A percentile compares a stretch with the other conserved stretches of the same genome.
Evolutionary conservation across 2,113 vertebrate species (phyloP).

Genomic region (Nothoprocta perdicaria): DNA sequence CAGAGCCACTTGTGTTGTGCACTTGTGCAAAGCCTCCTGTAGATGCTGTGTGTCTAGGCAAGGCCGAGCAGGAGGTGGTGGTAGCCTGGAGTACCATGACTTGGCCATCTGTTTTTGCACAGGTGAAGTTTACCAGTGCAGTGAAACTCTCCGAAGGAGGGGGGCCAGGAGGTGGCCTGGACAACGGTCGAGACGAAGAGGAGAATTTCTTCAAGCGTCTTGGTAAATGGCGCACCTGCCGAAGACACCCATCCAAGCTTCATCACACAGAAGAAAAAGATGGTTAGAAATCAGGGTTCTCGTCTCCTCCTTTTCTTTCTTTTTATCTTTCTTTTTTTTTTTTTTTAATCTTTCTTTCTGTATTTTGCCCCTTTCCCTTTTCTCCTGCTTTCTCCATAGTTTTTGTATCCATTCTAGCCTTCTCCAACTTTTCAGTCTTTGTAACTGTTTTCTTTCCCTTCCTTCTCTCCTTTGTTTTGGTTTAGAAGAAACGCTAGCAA

Average conservation of each 20-base stretch:
- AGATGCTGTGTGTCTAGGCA: background rate
- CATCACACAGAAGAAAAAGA: conserved; percentile 94
- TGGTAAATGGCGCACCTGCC: conserved; percentile 94
- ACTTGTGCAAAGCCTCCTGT: background rate
- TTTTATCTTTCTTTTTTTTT: background rate
- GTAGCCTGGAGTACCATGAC: background rate
- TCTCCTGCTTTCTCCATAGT: conserved; percentile 48
- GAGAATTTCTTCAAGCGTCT: conserved; percentile 99
- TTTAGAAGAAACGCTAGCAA: conserved; percentile 25
- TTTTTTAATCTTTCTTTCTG: conserved; percentile 39
- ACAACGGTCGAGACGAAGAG: conserved; percentile 94
- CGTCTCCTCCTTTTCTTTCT: conserved; percentile 71
- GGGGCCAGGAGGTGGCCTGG: conserved; percentile 82
- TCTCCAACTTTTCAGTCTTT: conserved; percentile 54
- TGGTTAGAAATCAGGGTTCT: conserved; percentile 85
- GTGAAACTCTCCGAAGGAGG: conserved; percentile 95
- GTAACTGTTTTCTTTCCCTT: conserved; percentile 56
- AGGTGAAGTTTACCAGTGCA: conserved; percentile 98
- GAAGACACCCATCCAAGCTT: conserved; percentile 91
- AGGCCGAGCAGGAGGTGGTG: background rate
- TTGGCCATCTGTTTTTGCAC: background rate
- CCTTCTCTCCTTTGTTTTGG: conserved; percentile 54
- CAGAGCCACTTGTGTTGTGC: background rate
- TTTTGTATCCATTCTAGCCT: conserved; percentile 50
- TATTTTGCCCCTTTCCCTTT: conserved; percentile 48